Conservation (phyloP, 1,140 invertebrate species). For the Lasioglossum baleicum region DNA sequence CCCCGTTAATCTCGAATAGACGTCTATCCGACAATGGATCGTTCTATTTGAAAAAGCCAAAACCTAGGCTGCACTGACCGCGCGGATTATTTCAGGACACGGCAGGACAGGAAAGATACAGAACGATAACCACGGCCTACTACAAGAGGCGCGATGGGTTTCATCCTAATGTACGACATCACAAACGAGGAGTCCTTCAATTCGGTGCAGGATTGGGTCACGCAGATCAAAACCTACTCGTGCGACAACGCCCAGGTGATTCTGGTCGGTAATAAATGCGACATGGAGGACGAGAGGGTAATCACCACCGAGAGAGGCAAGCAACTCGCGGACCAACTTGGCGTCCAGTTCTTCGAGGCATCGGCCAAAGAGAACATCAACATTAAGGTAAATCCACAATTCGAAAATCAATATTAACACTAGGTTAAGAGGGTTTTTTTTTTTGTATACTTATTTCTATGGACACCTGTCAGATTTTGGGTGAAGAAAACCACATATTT, state of each 20-base stretch:
- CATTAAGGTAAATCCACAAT: conserved; percentile 92
- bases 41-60: too few species aligned
- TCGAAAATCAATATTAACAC: too few species aligned
- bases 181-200: conserved; percentile 99
- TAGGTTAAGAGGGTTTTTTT: too few species aligned
- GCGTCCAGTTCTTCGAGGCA: conserved; percentile 99
- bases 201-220: conserved; percentile 99
- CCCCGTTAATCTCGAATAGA: too few species aligned
- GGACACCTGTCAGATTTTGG: too few species aligned
- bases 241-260: conserved; percentile 99
- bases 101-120: conserved; percentile 98
- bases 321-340: conserved; percentile 98
- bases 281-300: conserved; percentile 99
- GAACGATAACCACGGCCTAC: conserved; percentile 99
- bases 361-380: conserved; percentile 99
- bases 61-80: too few species aligned
- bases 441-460: too few species aligned
- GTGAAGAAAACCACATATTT: too few species aligned
- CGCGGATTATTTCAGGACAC: conserved; percentile 98
- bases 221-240: conserved; percentile 99
- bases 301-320: conserved; percentile 98
- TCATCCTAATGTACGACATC: conserved; percentile 99
- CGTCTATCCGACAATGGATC: too few species aligned
- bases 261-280: conserved; percentile 99
- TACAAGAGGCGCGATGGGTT: conserved; percentile 99